A percentile compares a stretch with the other conserved stretches of the same genome.
These are phyloP conservation scores for Trachelus iudaicus DNA, from an alignment of 2,888 invertebrate genomes.

Conservation along the genomic window DNA sequence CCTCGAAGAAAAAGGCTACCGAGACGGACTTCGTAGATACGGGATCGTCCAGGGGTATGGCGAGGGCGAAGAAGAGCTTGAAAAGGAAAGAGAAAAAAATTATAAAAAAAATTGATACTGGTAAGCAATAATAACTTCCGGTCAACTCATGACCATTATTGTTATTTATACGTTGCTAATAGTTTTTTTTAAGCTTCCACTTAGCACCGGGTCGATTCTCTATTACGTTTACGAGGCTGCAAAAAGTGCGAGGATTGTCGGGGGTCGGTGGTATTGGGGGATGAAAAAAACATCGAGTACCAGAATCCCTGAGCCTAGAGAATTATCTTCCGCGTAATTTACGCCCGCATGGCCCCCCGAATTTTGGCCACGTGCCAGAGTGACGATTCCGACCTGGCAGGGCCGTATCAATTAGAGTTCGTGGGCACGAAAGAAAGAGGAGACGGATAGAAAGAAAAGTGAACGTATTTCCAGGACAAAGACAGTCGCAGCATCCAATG, in stretches of 20 bases:
- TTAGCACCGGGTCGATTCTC: neutral
- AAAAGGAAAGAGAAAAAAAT: constrained; percentile 36
- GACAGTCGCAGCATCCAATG: neutral
- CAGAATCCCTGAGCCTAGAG: neutral
- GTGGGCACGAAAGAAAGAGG: neutral
- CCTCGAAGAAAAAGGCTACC: constrained; percentile 79
- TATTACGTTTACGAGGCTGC: neutral
- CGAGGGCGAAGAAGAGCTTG: constrained; percentile 76
- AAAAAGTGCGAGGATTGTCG: neutral
- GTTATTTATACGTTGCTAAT: neutral
- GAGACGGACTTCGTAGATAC: constrained; percentile 73
- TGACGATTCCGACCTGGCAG: neutral
- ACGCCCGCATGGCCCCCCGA: neutral
- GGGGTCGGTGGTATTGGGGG: neutral
- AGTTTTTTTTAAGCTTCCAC: neutral
- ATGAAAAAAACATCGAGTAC: neutral
- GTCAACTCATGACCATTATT: neutral
- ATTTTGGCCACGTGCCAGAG: neutral
- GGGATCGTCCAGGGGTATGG: constrained; percentile 76
- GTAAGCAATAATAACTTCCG: neutral
- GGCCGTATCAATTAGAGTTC: neutral
- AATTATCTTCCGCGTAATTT: neutral
- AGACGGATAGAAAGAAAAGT: neutral
- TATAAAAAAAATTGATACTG: neutral
- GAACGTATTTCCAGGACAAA: neutral